Evolutionary conservation across 2,888 invertebrate genomes (phyloP), one percentile per base, ranked within the genome.

Genomic region (Psylliodes chrysocephalus): DNA sequence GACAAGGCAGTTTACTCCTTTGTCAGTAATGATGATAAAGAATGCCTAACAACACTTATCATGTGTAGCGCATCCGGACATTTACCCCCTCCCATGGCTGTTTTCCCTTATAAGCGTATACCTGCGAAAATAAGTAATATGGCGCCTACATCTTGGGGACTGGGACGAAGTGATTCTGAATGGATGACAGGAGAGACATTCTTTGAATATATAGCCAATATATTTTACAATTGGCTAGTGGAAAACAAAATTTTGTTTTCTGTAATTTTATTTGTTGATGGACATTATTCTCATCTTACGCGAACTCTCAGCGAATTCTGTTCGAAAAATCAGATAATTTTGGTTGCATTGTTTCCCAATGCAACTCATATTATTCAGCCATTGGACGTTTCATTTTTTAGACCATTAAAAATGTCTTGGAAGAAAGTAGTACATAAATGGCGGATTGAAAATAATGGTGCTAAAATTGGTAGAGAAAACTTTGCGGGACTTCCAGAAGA

Each of bases 151-250:
- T 71, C 67, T 12, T 83, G 80, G 81, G 76, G 76, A 35, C 63
- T 81, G 19, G 82, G 81, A 52, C 10, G 14, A 53, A 47, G 44
- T 38, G 61, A 82, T 7, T 77, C 69, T 46, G 82, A 81, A 8
- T 83, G 82, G 83, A 84, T 80, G 81, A 82, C 78, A 10, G 69
- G 74, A 1, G 78, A 78, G 66, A 75, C 73, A 2, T 82, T 82
- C 71, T 81, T 70, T 67, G 78, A 82, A 68, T 82, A 76, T 62
- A 73, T 81, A 10, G 71, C 75, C 1, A 79, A 81, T 66, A 70
- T 79, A 25, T 81, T 82, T 70, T 64, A 76, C 67, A 76, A 51
- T 15, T 63, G 63, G 63, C 18, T 52, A 12, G 15, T 59, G 30
- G 22, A 35, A 47, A 53, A 60, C 12, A n/a, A 44, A 17, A 64